Conservation (phyloP, 2,113 vertebrate species). For the Arvicanthis niloticus region DNA sequence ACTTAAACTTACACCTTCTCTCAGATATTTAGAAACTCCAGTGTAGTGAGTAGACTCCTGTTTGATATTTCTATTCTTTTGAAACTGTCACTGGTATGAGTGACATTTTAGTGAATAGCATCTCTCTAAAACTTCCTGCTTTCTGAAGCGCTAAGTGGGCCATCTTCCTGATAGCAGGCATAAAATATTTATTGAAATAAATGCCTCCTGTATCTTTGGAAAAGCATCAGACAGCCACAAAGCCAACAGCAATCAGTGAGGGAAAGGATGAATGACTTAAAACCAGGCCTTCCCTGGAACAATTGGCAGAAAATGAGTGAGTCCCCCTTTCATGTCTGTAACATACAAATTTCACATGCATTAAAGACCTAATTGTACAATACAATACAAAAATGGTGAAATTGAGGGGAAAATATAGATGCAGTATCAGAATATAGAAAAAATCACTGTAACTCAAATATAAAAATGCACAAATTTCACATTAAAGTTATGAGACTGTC, state of each 20-base stretch:
- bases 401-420: background rate
- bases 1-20: background rate
- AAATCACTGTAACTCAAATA: background rate
- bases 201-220: conserved; percentile 30
- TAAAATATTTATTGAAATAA: conserved; percentile 54
- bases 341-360: background rate
- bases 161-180: background rate
- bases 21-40: background rate
- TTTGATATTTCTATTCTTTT: background rate
- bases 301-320: background rate
- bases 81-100: background rate
- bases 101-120: background rate
- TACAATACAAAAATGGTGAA: background rate
- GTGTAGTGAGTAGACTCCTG: background rate
- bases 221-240: background rate
- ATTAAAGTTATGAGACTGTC: background rate
- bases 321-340: background rate
- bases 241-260: background rate
- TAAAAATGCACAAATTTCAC: conserved; percentile 20
- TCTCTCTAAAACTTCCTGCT: background rate
- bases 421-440: background rate
- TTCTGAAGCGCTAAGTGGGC: conserved; percentile 20
- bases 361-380: background rate
- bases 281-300: background rate
- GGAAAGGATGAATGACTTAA: background rate